Percentiles rank a stretch among this genome's conserved stretches.
Conservation (phyloP, 2,113 vertebrate genomes). For the Pluvialis apricaria region DNA sequence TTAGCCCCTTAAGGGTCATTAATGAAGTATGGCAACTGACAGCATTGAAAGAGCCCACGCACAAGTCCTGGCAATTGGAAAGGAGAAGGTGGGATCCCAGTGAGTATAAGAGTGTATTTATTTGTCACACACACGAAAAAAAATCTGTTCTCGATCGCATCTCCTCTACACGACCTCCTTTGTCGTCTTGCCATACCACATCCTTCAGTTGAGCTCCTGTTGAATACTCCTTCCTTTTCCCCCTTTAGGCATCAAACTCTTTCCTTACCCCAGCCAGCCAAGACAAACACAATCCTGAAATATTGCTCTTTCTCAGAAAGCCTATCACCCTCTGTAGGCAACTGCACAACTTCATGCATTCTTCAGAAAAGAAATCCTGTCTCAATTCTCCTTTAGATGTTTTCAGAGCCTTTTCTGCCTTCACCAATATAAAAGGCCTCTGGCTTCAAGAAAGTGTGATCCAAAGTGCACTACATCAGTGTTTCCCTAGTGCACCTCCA, state of each 20-base stretch:
- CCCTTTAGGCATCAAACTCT: not conserved
- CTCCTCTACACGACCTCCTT: not conserved
- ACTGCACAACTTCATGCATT: not conserved
- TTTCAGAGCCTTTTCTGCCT: not conserved
- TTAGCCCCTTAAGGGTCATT: constrained; percentile 54
- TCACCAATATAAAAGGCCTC: not conserved
- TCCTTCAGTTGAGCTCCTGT: not conserved
- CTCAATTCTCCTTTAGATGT: not conserved
- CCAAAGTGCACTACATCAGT: not conserved
- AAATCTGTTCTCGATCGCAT: not conserved
- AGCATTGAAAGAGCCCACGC: constrained; percentile 5
- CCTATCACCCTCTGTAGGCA: not conserved
- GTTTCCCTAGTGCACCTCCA: not conserved
- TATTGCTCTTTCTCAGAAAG: not conserved
- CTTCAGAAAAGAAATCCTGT: not conserved
- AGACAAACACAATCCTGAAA: not conserved
- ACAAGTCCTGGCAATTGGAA: not conserved
- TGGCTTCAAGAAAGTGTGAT: not conserved
- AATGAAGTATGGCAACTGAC: constrained; percentile 43
- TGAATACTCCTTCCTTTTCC: not conserved
- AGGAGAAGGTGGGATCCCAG: not conserved
- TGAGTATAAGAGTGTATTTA: not conserved
- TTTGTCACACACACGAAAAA: not conserved
- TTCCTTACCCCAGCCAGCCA: not conserved
- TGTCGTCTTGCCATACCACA: not conserved